Conservation (phyloP, 2,113 vertebrate species). For the Melanotaenia duboulayi region DNA sequence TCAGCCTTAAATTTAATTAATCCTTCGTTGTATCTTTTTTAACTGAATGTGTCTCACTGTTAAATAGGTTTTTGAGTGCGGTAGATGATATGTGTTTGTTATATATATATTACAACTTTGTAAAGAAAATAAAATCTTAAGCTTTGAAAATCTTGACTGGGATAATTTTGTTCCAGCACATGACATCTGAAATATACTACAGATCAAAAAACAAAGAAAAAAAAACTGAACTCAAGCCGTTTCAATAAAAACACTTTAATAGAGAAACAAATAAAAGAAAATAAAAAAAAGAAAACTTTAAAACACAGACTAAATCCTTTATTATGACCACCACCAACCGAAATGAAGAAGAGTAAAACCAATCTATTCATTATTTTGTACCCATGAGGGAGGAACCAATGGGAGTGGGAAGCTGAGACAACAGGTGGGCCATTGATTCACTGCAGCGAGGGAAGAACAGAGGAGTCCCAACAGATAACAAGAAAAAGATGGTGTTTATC, state of each 20-base stretch:
- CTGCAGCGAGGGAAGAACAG: constrained; percentile 60
- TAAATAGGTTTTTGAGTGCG: constrained; percentile 13
- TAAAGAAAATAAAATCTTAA: constrained; percentile 60
- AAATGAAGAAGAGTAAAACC: constrained; percentile 78
- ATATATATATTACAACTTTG: constrained; percentile 52
- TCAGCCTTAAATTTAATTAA: too few species aligned
- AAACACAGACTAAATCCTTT: constrained; percentile 79
- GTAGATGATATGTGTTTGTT: constrained; percentile 12
- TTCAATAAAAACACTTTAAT: constrained; percentile 80
- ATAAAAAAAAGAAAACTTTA: constrained; percentile 58
- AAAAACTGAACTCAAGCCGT: background rate
- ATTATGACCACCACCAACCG: constrained; percentile 80
- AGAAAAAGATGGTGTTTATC: constrained; percentile 59
- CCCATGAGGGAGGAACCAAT: constrained; percentile 65
- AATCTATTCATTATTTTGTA: constrained; percentile 74
- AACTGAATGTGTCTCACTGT: constrained; percentile 30
- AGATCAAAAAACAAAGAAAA: constrained; percentile 1
- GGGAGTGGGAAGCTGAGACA: constrained; percentile 53
- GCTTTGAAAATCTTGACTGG: constrained; percentile 19
- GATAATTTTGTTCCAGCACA: background rate
- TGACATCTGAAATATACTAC: background rate
- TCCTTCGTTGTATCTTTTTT: constrained; percentile 20
- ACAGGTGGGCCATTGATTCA: constrained; percentile 69
- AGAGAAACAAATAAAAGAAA: constrained; percentile 79
- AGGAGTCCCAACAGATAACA: constrained; percentile 59